Base-by-base conservation (phyloP, 2,113 vertebrate species). In the Eubucco bourcierii region DNA sequence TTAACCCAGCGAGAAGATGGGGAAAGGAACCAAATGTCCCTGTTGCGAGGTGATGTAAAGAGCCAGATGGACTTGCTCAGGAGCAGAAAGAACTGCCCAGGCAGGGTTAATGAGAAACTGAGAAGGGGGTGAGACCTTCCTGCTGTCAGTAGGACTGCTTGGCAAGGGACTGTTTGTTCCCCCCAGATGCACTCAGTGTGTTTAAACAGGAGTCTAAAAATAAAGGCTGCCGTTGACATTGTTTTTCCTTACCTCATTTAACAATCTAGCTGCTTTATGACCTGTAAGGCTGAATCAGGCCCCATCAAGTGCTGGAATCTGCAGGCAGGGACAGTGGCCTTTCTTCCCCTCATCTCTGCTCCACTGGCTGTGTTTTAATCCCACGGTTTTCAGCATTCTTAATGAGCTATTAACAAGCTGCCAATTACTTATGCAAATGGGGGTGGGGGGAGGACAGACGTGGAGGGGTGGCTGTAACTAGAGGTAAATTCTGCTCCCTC, bases 211-310 rank as follows among this genome's bases (percentile, higher is more conserved):
- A 77, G 25, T 34, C 90, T 94, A 95, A 95, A 96, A 94, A 94
- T 95, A 95, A 96, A 95, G 77, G 63, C 76, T 80, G 44, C 80
- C 88, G 84, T 61, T 93, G 93, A 93, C 92, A 96, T 93, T 95
- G 95, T 95, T 96, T 94, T 90, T 91, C 66, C 90, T 93, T 94
- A 92, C 95, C 94, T 95, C 90, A 94, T 96, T 96, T 93, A 95
- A 84, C 94, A 95, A 95, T 88, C 85, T 90, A 71, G 53, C 83
- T 95, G 84, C 88, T 96, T 96, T 96, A 94, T 93, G 93, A 95
- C 94, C 94, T 91, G 75, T 87, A 94, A 93, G 94, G 84, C 87
- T 73, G 92, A 87, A 94, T 83, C 77, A 77, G 56, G 7, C 80
- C 87, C 77, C 84, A 95, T 75, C 93, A 88, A 90, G 82, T 5